phyloP scores from a whole-genome alignment of 2,797 vertebrate species.

The Coranthus polyacanthus region DNA sequence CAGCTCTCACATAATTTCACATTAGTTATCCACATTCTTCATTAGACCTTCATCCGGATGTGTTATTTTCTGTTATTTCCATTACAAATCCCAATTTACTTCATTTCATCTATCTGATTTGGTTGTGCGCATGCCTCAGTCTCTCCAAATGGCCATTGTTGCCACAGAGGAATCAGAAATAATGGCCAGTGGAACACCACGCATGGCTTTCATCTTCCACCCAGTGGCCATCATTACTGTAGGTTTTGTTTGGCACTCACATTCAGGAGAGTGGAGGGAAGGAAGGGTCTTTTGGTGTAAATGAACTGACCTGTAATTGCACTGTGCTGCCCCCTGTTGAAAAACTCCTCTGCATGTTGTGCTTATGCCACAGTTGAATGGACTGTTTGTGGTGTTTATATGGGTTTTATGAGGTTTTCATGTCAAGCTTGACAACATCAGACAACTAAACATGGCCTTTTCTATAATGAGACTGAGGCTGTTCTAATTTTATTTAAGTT shows the following conservation, averaged over 20 bases:
- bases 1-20: not conserved
- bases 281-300: conserved; percentile 22
- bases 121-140: no score
- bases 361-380: conserved; percentile 39
- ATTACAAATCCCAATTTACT: not conserved
- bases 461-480: not conserved
- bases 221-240: conserved; percentile 62
- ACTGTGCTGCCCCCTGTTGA: conserved; percentile 84
- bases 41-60: not conserved
- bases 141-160: conserved; percentile 14
- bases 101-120: not conserved
- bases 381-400: conserved; percentile 25
- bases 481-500: conserved; percentile 7
- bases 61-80: not conserved
- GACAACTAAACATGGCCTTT: not conserved
- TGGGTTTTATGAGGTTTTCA: conserved; percentile 9
- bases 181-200: conserved; percentile 52
- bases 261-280: conserved; percentile 9
- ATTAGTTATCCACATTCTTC: not conserved
- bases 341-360: conserved; percentile 22
- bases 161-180: conserved; percentile 49
- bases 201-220: conserved; percentile 66
- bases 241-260: conserved; percentile 52
- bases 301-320: conserved; percentile 68
- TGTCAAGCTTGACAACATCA: not conserved